Base-by-base conservation (phyloP, 2,888 invertebrate genomes). In the Geophilus truncorum region DNA sequence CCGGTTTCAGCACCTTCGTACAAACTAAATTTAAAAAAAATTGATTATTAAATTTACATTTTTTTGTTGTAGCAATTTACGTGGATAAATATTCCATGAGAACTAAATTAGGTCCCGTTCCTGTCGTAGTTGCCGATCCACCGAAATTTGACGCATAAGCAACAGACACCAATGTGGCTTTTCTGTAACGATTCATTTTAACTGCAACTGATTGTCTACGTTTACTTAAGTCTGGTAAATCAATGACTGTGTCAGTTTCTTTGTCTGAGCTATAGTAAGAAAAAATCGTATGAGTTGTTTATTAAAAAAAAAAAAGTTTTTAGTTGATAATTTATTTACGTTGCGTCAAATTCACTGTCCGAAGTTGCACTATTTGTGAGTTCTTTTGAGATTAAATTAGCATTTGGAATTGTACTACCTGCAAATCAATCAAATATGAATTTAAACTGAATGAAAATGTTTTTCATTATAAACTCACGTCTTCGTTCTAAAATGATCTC, bases 41-140 rank as follows among this genome's bases (percentile, higher is more conserved):
- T n/a, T n/a, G 32, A 32, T 32, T 32, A 32, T 9, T 32, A 4
- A 32, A 32, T 9, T 32, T 32, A 6, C 5, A 9, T 32, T 9
- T 32, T 6, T 32, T 32, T 32, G 9, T 32, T 32, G 23, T 23
- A 1, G 3, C 4, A 51, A 51, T n/a, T 23, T 78, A 78, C 78
- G 21, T 25, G 0, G 78, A 0, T 4, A 86, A 84, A 70, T 85
- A 84, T 28, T 86, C 87, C 81, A 86, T 86, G 57, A 87, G 82
- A 21, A 87, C 85, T n/a, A 87, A 84, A 83, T 88, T 88, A 18
- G 87, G 86, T 15, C 85, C 86, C 2, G 87, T 87, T 21, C 88
- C 88, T 3, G 87, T 88, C 12, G 88, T 83, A 21, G 87, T 87
- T 0, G 86, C 87, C 4, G 86, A 87, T 0, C 88, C 88, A 7